Conservation (phyloP, 2,888 invertebrate genomes). For the Uropetala carovei region DNA sequence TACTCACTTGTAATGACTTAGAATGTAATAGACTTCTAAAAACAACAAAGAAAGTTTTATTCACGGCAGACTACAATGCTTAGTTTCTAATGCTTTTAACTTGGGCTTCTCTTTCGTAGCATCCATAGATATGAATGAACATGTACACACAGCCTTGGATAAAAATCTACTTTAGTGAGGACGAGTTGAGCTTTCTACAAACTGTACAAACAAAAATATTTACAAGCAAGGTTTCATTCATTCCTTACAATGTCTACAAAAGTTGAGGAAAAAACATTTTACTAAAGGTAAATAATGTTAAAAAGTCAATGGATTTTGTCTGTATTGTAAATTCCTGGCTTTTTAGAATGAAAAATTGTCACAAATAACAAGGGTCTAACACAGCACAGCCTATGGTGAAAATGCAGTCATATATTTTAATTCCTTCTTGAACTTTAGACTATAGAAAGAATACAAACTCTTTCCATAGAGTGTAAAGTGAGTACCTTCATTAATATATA, state of each 20-base stretch:
- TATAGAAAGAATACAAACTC: neutral
- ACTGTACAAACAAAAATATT: neutral
- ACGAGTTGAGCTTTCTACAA: neutral
- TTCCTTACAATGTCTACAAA: neutral
- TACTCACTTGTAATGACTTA: constrained; percentile 27
- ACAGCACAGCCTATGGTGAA: neutral
- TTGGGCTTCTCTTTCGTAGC: neutral
- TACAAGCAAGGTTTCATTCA: neutral
- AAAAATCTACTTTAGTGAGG: neutral
- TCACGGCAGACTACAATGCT: neutral
- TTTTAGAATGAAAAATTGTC: neutral
- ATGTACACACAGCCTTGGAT: neutral
- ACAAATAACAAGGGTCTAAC: neutral
- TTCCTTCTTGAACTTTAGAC: neutral
- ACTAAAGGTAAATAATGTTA: neutral
- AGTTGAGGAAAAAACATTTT: neutral
- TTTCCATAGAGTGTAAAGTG: neutral
- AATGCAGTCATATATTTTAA: neutral
- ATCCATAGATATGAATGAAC: neutral
- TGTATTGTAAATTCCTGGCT: neutral
- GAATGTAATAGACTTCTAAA: neutral
- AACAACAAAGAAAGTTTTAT: neutral
- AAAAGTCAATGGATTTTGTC: neutral
- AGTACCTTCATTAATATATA: neutral
- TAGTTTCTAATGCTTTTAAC: neutral